Percentiles rank a stretch among this genome's conserved stretches.
These are phyloP conservation scores for Lathronympha strigana DNA, from an alignment of 2,888 invertebrate genomes.

Conservation along the genomic window DNA sequence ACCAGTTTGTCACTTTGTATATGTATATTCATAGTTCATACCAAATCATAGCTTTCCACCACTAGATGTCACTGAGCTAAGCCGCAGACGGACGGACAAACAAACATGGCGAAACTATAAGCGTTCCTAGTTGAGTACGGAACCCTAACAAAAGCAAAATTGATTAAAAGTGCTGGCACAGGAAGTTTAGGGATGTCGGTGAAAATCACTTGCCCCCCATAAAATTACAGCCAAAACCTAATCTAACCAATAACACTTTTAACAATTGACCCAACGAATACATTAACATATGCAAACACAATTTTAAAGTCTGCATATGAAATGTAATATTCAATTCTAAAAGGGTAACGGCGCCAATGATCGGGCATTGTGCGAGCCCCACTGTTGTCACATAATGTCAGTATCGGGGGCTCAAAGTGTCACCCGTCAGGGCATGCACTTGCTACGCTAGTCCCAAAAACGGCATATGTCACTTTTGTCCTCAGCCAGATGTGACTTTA, in stretches of 20 bases:
- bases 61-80: too few species aligned
- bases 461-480: neutral
- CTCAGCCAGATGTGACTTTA: neutral
- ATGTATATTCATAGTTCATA: too few species aligned
- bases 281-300: constrained; percentile 30
- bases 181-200: too few species aligned
- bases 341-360: constrained; percentile 70
- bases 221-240: neutral
- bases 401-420: constrained; percentile 80
- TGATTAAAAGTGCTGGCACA: too few species aligned
- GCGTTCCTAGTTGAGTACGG: too few species aligned
- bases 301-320: constrained; percentile 35
- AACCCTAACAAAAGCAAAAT: too few species aligned
- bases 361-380: constrained; percentile 75
- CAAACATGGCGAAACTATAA: too few species aligned
- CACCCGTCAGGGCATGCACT: constrained; percentile 76
- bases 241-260: constrained; percentile 12
- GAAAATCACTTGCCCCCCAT: neutral
- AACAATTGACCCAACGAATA: constrained; percentile 4
- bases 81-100: too few species aligned
- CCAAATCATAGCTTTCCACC: too few species aligned
- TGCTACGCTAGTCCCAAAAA: constrained; percentile 69
- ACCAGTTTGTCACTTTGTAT: too few species aligned
- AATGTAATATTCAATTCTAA: constrained; percentile 42
- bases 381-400: constrained; percentile 80